These are phyloP conservation scores for Nemotelus pantherinus DNA, from an alignment of 2,888 invertebrate genomes.

Conservation along the genomic window DNA sequence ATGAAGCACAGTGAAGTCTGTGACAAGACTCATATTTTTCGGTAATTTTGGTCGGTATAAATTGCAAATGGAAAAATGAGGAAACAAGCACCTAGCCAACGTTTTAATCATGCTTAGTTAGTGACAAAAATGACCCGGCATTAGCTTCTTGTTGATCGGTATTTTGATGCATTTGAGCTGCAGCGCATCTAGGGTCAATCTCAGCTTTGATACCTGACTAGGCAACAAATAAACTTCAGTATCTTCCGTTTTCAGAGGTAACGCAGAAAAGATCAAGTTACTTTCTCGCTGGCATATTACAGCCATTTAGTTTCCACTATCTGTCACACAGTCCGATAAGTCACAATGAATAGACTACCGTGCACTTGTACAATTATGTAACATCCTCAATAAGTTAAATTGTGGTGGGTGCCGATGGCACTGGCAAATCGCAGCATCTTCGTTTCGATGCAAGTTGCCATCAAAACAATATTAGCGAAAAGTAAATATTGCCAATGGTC, in stretches of 20 bases:
- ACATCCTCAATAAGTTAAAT: neutral
- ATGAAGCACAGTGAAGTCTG: too few species aligned
- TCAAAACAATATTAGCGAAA: too few species aligned
- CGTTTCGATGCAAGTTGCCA: neutral
- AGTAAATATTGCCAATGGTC: too few species aligned
- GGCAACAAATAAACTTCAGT: neutral
- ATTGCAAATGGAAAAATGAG: too few species aligned
- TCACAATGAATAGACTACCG: neutral
- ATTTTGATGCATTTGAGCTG: too few species aligned
- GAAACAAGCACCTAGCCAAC: too few species aligned
- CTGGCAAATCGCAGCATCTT: neutral
- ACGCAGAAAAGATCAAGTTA: neutral
- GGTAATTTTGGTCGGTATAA: too few species aligned
- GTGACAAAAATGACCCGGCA: too few species aligned
- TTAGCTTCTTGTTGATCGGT: too few species aligned
- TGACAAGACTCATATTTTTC: too few species aligned
- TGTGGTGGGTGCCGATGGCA: neutral
- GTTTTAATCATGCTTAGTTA: too few species aligned
- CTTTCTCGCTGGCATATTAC: neutral
- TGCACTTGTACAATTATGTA: neutral
- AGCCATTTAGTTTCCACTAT: neutral
- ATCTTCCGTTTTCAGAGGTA: slow-evolving; percentile 20
- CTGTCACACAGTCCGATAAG: neutral
- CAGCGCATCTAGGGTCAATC: too few species aligned
- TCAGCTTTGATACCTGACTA: neutral